A percentile compares a stretch with the other conserved stretches of the same genome.
These are phyloP conservation scores for Distichodus sexfasciatus DNA, from an alignment of 2,797 vertebrate species.

Conservation along the genomic window DNA sequence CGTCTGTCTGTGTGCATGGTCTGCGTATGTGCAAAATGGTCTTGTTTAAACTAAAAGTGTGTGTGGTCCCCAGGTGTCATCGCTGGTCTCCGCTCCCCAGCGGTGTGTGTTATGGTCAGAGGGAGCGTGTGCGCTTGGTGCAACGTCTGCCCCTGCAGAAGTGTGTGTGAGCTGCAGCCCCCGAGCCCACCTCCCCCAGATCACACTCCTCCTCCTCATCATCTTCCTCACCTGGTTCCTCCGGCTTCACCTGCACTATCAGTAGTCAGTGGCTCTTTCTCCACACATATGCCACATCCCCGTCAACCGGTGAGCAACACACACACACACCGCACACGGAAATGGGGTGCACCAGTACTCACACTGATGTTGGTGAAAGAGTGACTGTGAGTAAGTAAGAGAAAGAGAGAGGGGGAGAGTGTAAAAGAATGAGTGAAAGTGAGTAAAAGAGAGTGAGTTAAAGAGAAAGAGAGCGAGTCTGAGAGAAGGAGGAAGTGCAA, in stretches of 20 bases:
- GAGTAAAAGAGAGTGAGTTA: too few species aligned
- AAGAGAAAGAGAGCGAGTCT: too few species aligned
- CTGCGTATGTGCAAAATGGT: slow-evolving; percentile 27
- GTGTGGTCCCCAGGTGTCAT: slow-evolving; percentile 38
- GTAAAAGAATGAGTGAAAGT: too few species aligned
- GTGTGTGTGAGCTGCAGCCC: slow-evolving; percentile 67
- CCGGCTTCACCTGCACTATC: slow-evolving; percentile 93
- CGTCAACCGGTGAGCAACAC: slow-evolving; percentile 85
- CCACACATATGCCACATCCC: slow-evolving; percentile 81
- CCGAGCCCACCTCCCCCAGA: slow-evolving; percentile 64
- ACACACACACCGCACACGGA: background rate
- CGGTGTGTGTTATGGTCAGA: slow-evolving; percentile 21
- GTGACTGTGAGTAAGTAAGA: too few species aligned
- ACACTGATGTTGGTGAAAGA: too few species aligned
- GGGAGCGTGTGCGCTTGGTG: slow-evolving; percentile 61
- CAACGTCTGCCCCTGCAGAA: slow-evolving; percentile 71
- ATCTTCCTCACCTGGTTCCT: slow-evolving; percentile 86
- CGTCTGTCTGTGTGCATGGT: slow-evolving; percentile 18
- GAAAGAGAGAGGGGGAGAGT: too few species aligned
- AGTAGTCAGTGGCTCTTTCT: slow-evolving; percentile 94
- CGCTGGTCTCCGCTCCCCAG: too few species aligned
- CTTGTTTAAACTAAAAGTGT: too few species aligned
- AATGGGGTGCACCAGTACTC: background rate
- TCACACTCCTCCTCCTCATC: slow-evolving; percentile 77
- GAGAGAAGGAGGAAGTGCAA: too few species aligned